These are phyloP conservation scores for Pristis pectinata DNA, from an alignment of 2,797 vertebrate species.

Conservation along the genomic window DNA sequence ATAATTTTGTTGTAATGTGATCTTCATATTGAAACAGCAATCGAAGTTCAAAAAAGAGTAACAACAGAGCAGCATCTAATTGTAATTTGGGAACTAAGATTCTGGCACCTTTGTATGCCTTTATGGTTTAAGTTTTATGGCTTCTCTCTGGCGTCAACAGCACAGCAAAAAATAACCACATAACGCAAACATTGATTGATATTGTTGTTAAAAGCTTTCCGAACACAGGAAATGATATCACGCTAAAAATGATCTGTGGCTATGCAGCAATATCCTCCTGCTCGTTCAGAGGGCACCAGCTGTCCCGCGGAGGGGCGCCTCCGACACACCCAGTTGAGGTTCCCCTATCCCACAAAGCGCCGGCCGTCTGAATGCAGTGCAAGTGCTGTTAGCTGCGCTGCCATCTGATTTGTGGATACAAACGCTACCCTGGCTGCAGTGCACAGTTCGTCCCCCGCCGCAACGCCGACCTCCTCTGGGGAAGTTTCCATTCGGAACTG, in stretches of 20 bases:
- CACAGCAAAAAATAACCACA: not conserved
- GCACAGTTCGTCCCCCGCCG: not conserved
- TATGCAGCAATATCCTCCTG: not conserved
- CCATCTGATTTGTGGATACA: not conserved
- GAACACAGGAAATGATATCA: slow-evolving; percentile 24
- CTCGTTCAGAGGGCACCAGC: too few relatives aligned
- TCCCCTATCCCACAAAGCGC: not conserved
- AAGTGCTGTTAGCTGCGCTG: too few relatives aligned
- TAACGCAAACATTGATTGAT: not conserved
- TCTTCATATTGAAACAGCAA: too few relatives aligned
- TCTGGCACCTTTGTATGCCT: not conserved
- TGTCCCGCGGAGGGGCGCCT: not conserved
- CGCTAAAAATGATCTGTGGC: not conserved
- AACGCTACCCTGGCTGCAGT: not conserved
- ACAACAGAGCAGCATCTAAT: not conserved
- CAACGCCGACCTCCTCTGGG: not conserved
- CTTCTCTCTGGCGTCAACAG: not conserved
- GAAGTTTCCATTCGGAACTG: not conserved
- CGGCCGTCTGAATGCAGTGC: not conserved
- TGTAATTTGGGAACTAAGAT: not conserved
- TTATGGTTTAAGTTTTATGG: not conserved
- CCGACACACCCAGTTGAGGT: not conserved
- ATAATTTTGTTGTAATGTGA: too few relatives aligned
- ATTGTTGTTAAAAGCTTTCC: not conserved
- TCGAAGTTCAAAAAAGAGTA: not conserved